A percentile compares a stretch with the other conserved stretches of the same genome.
Conservation (phyloP, 2,888 invertebrate species). For the Anodontia alba region DNA sequence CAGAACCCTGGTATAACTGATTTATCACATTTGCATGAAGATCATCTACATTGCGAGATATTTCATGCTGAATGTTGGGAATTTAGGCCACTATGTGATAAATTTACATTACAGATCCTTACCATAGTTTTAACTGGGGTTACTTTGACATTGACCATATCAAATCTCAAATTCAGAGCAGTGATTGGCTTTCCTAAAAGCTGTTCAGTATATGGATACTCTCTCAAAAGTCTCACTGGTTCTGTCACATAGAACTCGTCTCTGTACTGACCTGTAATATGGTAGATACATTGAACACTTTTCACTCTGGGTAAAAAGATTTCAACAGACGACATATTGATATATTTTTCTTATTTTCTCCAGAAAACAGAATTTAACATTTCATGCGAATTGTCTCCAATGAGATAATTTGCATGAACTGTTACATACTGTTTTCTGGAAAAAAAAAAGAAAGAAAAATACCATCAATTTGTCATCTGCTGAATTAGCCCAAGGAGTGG, state of each 20-base stretch:
- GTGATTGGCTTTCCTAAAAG: neutral
- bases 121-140: neutral
- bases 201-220: conserved; percentile 3
- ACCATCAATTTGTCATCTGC: too few species aligned
- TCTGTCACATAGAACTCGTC: neutral
- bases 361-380: too few species aligned
- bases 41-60: too few species aligned
- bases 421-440: too few species aligned
- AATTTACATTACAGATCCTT: neutral
- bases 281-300: too few species aligned
- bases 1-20: neutral
- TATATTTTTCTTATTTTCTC: too few species aligned
- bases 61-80: neutral
- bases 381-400: too few species aligned
- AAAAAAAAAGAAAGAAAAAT: too few species aligned
- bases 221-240: neutral
- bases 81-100: neutral
- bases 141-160: neutral
- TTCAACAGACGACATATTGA: too few species aligned
- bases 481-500: too few species aligned
- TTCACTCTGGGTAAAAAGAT: too few species aligned
- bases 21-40: neutral
- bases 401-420: too few species aligned
- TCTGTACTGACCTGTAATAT: neutral
- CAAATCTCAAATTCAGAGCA: neutral